Evolutionary conservation across 2,797 vertebrate species (phyloP), one percentile per base, ranked within the genome.

Genomic region (Odontamblyopus rebecca): DNA sequence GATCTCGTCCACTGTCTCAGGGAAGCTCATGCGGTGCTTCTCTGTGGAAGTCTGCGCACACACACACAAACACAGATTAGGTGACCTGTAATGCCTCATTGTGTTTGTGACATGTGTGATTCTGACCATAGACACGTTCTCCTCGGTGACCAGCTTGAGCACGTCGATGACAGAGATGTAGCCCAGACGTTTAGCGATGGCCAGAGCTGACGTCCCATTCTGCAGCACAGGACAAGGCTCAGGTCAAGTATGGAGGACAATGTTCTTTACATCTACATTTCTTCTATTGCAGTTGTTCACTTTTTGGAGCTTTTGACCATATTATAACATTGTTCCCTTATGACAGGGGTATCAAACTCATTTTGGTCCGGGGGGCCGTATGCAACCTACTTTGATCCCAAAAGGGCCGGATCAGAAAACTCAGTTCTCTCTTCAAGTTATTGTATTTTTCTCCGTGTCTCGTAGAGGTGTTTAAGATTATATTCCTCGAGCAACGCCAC

Each of bases 91-190:
- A 29, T 15, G 71, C 73, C 19, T 23, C 5, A 9, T 54, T 23
- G 19, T 8, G 6, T 23, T 2, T 59, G 12, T 5, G 11, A 30
- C 51, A 54, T n/a, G 26, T 29, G 19, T 50, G 13, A 9, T 19
- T 23, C 95, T 90, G 91, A 99, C 98, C 95, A 93, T 93, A 6
- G 94, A 89, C 35, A 93, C 89, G 0, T 93, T 95, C 82, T 98
- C 97, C 62, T 98, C 96, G 0, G 97, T 99, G 79, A 99, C 97
- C 0, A 97, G 93, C 91, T 97, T 99, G 59, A 99, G 94, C 82
- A 99, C 97, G 0, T 99, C 98, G 0, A 96, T 98, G 53, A 99
- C 97, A 0, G 98, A 99, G 85, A 99, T 99, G 92, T 99, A 99
- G 79, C 97, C 97, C 1, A 99, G 90, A 2, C 97, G 94, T 90